Percentiles rank a stretch among this genome's conserved stretches.
These are phyloP conservation scores for Marcusenius ussheri DNA, from an alignment of 2,113 vertebrate genomes.

Conservation along the genomic window DNA sequence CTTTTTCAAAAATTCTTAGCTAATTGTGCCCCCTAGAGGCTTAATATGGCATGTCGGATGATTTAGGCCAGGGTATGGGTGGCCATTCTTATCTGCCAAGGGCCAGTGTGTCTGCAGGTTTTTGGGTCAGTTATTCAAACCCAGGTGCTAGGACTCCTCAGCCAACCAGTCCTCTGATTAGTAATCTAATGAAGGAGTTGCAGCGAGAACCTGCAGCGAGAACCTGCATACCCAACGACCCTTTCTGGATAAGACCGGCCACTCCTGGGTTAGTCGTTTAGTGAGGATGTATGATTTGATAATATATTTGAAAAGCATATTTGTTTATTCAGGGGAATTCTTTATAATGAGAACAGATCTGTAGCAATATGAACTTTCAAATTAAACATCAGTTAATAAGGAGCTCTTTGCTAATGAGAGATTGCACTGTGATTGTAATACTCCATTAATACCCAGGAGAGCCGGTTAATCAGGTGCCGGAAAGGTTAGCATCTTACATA, in stretches of 20 bases:
- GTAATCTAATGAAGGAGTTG: background rate
- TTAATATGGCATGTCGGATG: background rate
- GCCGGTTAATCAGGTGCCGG: background rate
- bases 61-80: too few relatives aligned
- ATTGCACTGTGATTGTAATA: background rate
- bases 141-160: background rate
- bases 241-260: background rate
- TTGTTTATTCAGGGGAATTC: slow-evolving; percentile 1
- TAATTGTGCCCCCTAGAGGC: background rate
- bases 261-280: background rate
- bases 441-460: background rate
- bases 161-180: background rate
- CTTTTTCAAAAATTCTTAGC: background rate
- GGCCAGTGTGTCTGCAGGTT: background rate
- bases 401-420: background rate
- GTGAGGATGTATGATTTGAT: background rate
- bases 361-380: background rate
- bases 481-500: background rate
- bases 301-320: background rate
- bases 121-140: background rate
- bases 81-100: background rate
- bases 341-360: background rate
- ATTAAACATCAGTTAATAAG: background rate
- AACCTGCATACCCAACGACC: background rate
- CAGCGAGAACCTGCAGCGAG: background rate